phyloP scores from a whole-genome alignment of 2,888 invertebrate genomes.

The Agapostemon virescens region DNA sequence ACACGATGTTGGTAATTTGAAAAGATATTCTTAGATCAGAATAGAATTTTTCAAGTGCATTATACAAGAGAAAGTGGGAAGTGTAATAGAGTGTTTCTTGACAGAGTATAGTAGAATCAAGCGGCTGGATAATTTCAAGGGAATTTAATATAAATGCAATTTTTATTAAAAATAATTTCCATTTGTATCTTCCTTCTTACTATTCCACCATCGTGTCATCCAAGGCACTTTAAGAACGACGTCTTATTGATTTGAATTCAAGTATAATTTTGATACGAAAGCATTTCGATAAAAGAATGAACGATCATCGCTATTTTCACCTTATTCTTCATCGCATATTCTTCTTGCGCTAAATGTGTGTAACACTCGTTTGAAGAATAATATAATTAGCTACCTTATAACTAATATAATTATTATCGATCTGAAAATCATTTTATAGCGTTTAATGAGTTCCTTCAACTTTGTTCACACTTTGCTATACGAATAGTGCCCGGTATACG shows the following conservation, averaged over 20 bases:
- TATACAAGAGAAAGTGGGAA: slow-evolving; percentile 6
- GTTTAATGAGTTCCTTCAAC: slow-evolving; percentile 52
- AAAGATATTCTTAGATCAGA: background rate
- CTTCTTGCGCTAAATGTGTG: slow-evolving; percentile 23
- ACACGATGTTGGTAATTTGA: slow-evolving; percentile 61
- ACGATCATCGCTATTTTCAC: slow-evolving; percentile 28
- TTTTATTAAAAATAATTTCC: slow-evolving; percentile 1
- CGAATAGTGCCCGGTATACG: slow-evolving; percentile 70
- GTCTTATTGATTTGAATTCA: slow-evolving; percentile 33
- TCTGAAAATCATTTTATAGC: slow-evolving; percentile 47
- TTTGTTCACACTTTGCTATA: slow-evolving; percentile 49
- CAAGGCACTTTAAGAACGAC: slow-evolving; percentile 62
- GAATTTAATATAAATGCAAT: background rate
- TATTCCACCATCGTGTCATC: slow-evolving; percentile 67
- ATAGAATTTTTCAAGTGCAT: background rate
- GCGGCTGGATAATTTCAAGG: background rate
- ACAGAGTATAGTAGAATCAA: background rate
- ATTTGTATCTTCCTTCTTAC: slow-evolving; percentile 18
- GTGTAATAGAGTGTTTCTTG: background rate
- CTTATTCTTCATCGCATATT: slow-evolving; percentile 15
- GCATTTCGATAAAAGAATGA: slow-evolving; percentile 39
- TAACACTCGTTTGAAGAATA: slow-evolving; percentile 34
- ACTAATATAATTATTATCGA: slow-evolving; percentile 53
- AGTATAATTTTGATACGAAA: slow-evolving; percentile 27
- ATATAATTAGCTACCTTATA: slow-evolving; percentile 47